Evolutionary conservation across 2,113 vertebrate species (phyloP), one percentile per base, ranked within the genome.

Genomic region (Noturus placidus): DNA sequence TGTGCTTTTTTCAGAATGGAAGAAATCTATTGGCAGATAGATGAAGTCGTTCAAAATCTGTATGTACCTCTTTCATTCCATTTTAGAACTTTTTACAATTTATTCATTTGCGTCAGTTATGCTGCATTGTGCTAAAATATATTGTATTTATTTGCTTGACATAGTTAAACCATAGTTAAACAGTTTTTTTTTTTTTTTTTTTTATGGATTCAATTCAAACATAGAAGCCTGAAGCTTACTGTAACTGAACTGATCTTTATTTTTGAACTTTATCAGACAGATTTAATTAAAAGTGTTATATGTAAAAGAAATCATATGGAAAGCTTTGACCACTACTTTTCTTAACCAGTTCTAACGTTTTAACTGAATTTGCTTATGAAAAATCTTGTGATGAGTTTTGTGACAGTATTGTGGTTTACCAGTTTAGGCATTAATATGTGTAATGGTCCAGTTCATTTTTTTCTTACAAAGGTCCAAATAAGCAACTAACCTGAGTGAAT

Each of bases 1-100:
- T 85, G n/a, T 81, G 72, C 30, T 42, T 74, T 59, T 86, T 46
- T 67, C 59, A 42, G n/a, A 84, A 89, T 52, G 17, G 22, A 77
- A 30, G 30, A 38, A 54, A 10, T 79, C 15, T 63, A 63, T 52
- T 74, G 38, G 70, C 54, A 74, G 35, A 63, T 50, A 15, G 56
- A 82, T 46, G 1, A 54, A 63, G 6, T 50, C 27, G 56, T 56
- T 77, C 33, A 1, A 85, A 61, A 77, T 46, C 38, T 63, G 22
- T 35, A 30, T 83, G 56, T 63, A 25, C 7, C 19, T n/a, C 11
- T 54, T 56, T 42, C 5, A n/a, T 57, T 33, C 1, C 5, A 46
- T 76, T 27, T 46, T 20, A 35, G 4, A 38, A 20, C 22, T 11
- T 46, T 13, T 74, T 7, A 42, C 6, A 38, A 10, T 72, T 38